Percentiles rank a stretch among this genome's conserved stretches.
Conservation (phyloP, 2,888 invertebrate species). For the Neocrepidodera transversa region DNA sequence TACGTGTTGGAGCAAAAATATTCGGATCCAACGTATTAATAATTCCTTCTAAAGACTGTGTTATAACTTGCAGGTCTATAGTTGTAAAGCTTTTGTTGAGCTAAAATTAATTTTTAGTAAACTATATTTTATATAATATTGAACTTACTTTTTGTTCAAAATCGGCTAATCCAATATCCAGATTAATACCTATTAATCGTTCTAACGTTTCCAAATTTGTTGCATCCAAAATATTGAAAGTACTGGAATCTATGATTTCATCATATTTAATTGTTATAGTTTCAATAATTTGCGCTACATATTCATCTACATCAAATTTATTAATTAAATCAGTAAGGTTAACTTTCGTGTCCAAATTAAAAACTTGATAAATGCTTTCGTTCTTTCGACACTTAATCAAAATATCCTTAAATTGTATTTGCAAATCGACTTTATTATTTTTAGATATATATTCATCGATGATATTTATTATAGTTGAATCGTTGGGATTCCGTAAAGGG, state of each 20-base stretch:
- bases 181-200: not conserved
- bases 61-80: not conserved
- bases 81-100: not conserved
- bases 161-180: not conserved
- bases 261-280: not conserved
- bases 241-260: not conserved
- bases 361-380: constrained; percentile 65
- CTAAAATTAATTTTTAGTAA: not conserved
- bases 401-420: constrained; percentile 65
- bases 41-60: not conserved
- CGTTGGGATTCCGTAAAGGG: constrained; percentile 67
- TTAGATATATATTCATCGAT: constrained; percentile 30
- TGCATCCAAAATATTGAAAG: not conserved
- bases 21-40: not conserved
- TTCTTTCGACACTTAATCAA: constrained; percentile 75
- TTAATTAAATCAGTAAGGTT: constrained; percentile 49
- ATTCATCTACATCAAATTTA: constrained; percentile 54
- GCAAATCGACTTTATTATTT: constrained; percentile 46
- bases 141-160: not conserved
- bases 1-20: not conserved
- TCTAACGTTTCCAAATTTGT: not conserved
- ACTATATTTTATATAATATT: no score
- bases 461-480: constrained; percentile 41
- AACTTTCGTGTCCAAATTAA: constrained; percentile 42
- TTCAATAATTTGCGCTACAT: not conserved